Percentiles rank a stretch among this genome's conserved stretches.
phyloP scores from a whole-genome alignment of 2,113 vertebrate species.

The Struthio camelus region DNA sequence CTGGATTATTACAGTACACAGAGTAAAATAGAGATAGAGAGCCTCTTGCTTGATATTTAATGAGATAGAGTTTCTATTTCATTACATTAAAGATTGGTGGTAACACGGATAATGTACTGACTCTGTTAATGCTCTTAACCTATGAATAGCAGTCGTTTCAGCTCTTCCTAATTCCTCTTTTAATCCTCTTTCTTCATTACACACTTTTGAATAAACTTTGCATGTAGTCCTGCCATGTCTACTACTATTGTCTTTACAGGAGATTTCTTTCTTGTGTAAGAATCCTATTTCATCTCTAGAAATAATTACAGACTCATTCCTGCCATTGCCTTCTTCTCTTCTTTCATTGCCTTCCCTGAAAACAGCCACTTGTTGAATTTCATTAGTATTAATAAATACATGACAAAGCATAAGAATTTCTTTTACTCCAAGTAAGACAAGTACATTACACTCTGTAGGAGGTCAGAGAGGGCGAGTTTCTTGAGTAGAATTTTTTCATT shows the following conservation, averaged over 20 bases:
- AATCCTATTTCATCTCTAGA: background rate
- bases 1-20: background rate
- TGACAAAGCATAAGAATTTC: constrained; percentile 29
- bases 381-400: constrained; percentile 37
- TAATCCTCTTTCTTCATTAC: constrained; percentile 35
- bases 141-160: constrained; percentile 23
- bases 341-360: background rate
- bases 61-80: constrained; percentile 24
- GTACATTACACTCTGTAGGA: background rate
- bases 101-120: background rate
- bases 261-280: background rate
- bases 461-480: background rate
- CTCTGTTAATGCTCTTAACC: constrained; percentile 44
- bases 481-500: background rate
- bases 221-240: background rate
- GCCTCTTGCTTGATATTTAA: background rate
- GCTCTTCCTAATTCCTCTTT: constrained; percentile 42
- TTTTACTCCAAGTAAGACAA: background rate
- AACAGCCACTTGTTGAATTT: constrained; percentile 21
- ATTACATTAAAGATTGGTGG: background rate
- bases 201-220: background rate
- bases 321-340: background rate
- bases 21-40: background rate
- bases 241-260: constrained; percentile 13
- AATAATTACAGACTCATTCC: constrained; percentile 38